These are phyloP conservation scores for Sebastolobus alascanus DNA, from an alignment of 2,797 vertebrate species.

Conservation along the genomic window DNA sequence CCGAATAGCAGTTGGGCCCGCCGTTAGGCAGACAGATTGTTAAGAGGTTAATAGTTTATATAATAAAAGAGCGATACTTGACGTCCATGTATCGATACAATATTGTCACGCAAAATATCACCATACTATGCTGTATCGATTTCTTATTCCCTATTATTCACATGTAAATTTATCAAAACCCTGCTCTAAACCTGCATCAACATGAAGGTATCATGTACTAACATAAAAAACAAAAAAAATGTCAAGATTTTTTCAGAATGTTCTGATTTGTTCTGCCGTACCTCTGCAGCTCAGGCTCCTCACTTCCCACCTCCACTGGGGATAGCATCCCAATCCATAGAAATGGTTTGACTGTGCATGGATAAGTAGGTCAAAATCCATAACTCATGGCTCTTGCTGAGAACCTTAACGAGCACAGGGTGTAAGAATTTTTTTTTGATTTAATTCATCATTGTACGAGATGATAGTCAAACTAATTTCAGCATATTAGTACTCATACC, in stretches of 20 bases:
- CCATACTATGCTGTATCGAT: rapidly evolving
- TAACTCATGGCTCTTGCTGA: slow-evolving; percentile 28
- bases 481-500: neutral
- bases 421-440: neutral
- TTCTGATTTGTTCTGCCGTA: neutral
- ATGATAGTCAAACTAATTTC: neutral
- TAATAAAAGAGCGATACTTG: no score
- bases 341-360: slow-evolving; percentile 23
- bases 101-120: no score
- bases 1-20: no score
- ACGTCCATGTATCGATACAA: no score
- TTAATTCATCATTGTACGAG: neutral
- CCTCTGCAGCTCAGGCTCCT: slow-evolving; percentile 20
- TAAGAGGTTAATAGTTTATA: no score
- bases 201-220: neutral
- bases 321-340: slow-evolving; percentile 25
- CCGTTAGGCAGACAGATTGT: no score
- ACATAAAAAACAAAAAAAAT: neutral
- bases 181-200: neutral
- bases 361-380: slow-evolving; percentile 61
- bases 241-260: neutral
- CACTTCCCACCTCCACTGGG: slow-evolving; percentile 12
- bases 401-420: slow-evolving; percentile 31
- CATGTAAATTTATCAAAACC: neutral
- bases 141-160: neutral